Conservation (phyloP, 2,888 invertebrate genomes). For the Hirtodrosophila duncani region DNA sequence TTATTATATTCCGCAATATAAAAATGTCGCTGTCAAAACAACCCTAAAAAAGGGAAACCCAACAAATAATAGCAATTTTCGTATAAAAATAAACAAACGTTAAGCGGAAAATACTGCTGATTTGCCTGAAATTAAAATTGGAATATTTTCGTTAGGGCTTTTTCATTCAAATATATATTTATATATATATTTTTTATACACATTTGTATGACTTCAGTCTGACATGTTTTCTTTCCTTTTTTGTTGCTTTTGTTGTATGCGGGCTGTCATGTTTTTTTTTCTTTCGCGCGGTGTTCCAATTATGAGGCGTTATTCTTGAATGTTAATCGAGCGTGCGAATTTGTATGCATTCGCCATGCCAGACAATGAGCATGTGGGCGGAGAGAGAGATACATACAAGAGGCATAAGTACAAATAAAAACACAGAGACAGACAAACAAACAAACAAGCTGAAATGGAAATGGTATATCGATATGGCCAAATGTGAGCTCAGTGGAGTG, state of each 20-base stretch:
- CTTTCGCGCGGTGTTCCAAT: constrained; percentile 34
- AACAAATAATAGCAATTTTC: constrained; percentile 22
- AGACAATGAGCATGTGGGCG: constrained; percentile 8
- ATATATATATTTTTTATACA: constrained; percentile 2
- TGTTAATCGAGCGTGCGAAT: constrained; percentile 56
- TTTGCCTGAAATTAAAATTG: constrained; percentile 19
- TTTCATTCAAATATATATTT: not conserved
- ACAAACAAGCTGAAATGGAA: constrained; percentile 3
- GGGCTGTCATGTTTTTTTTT: constrained; percentile 28
- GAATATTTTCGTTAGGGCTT: constrained; percentile 3
- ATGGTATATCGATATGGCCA: constrained; percentile 8
- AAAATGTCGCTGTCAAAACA: constrained; percentile 33
- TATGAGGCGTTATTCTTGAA: constrained; percentile 38
- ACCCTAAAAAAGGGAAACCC: constrained; percentile 24
- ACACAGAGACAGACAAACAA: constrained; percentile 9
- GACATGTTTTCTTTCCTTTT: constrained; percentile 5
- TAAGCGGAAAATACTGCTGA: constrained; percentile 26
- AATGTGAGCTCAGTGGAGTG: constrained; percentile 20
- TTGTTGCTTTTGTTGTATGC: constrained; percentile 12
- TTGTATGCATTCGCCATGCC: constrained; percentile 34
- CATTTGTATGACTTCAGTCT: constrained; percentile 21
- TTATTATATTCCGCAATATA: constrained; percentile 22
- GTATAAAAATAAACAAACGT: constrained; percentile 14
- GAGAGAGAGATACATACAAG: not conserved
- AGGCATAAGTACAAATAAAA: constrained; percentile 9